Conservation (phyloP, 2,113 vertebrate species). For the Zapornia atra region DNA sequence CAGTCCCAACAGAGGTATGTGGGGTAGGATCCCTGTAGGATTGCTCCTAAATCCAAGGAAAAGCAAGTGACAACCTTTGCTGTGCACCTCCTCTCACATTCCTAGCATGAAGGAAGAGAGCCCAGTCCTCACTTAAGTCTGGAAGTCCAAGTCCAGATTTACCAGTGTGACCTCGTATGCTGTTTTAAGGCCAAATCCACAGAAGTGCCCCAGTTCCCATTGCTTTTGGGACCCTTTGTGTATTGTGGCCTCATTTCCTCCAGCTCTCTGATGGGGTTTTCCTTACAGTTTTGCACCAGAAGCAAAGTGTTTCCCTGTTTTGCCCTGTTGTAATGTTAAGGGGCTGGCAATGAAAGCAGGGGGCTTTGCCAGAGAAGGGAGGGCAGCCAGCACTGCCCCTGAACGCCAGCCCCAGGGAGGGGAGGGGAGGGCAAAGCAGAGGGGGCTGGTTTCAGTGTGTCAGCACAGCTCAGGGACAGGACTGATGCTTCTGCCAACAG, state of each 20-base stretch:
- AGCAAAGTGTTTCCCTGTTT: background rate
- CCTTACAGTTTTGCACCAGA: background rate
- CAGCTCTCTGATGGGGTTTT: background rate
- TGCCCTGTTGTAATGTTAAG: conserved; percentile 26
- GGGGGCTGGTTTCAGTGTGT: background rate
- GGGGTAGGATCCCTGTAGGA: background rate
- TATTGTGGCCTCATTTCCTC: background rate
- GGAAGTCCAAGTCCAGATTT: background rate
- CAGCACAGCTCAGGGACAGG: background rate
- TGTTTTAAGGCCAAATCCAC: background rate
- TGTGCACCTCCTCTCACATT: background rate
- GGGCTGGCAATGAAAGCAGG: background rate
- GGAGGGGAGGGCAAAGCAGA: background rate
- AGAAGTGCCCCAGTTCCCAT: conserved; percentile 26
- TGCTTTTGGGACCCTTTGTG: background rate
- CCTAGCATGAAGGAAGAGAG: background rate
- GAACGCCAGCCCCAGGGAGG: rapidly evolving
- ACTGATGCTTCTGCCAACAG: background rate
- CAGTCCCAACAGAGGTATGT: background rate
- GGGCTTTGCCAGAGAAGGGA: background rate
- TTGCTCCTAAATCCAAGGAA: background rate
- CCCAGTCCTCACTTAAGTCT: background rate
- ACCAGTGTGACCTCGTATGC: rapidly evolving
- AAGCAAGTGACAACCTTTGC: background rate
- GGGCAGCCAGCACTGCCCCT: background rate